Conservation (phyloP, 2,113 vertebrate species). For the Gobiocypris rarus region DNA sequence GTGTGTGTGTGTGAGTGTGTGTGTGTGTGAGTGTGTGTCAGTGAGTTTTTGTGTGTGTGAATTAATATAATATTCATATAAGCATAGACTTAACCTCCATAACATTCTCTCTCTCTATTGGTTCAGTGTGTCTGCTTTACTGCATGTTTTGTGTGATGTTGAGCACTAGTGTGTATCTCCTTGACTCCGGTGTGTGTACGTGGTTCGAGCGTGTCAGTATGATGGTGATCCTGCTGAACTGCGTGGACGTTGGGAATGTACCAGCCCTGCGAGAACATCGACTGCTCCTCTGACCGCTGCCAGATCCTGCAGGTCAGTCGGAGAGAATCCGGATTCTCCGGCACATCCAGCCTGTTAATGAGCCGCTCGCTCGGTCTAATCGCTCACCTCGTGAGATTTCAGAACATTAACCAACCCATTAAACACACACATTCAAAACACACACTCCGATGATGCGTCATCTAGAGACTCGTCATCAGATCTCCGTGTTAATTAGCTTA, state of each 20-base stretch:
- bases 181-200: constrained; percentile 80
- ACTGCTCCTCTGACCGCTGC: constrained; percentile 93
- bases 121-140: background rate
- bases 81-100: too few relatives aligned
- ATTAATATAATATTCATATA: too few relatives aligned
- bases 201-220: constrained; percentile 98
- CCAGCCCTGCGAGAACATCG: constrained; percentile 96
- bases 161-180: constrained; percentile 59
- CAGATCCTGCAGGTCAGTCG: constrained; percentile 90
- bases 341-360: background rate
- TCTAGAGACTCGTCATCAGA: background rate
- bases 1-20: background rate
- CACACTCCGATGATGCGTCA: background rate
- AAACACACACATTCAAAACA: background rate
- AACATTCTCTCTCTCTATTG: background rate
- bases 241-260: constrained; percentile 98
- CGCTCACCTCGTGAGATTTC: background rate
- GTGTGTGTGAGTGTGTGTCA: too few relatives aligned
- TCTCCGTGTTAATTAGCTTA: background rate
- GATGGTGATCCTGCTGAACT: constrained; percentile 97
- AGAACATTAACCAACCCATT: background rate
- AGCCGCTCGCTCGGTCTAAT: background rate
- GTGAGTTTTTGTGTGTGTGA: too few relatives aligned
- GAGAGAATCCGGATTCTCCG: background rate
- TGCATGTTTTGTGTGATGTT: background rate